Percentiles rank a stretch among this genome's conserved stretches.
phyloP scores from a whole-genome alignment of 1,140 invertebrate species.

The Solenopsis invicta region DNA sequence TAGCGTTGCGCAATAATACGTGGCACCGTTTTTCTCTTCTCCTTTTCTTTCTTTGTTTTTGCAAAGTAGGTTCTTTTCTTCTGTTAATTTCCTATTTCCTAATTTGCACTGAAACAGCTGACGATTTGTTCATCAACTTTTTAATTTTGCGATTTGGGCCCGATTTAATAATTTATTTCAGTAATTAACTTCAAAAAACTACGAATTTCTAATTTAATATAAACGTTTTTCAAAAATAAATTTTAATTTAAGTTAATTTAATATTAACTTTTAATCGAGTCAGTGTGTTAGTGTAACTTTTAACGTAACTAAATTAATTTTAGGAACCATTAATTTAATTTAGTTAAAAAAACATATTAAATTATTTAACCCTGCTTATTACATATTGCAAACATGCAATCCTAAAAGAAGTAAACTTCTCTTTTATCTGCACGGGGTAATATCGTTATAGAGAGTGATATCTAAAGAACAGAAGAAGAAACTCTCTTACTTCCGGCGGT shows the following conservation, averaged over 20 bases:
- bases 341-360: too few species aligned
- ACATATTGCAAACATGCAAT: background rate
- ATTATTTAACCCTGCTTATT: background rate
- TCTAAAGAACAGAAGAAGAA: conserved; percentile 42
- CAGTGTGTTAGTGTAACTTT: too few species aligned
- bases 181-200: too few species aligned
- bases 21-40: background rate
- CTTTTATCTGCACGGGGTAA: background rate
- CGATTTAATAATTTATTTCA: background rate
- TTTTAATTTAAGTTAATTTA: too few species aligned
- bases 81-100: background rate
- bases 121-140: background rate
- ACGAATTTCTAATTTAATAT: too few species aligned
- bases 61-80: background rate
- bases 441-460: conserved; percentile 6
- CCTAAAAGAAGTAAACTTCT: background rate
- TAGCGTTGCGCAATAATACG: conserved; percentile 9
- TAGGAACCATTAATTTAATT: too few species aligned
- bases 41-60: background rate
- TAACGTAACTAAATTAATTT: too few species aligned
- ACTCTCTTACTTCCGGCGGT: conserved; percentile 15
- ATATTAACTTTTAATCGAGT: too few species aligned
- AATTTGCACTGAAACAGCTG: conserved; percentile 5
- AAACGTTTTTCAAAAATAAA: too few species aligned
- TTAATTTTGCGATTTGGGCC: background rate